These are phyloP conservation scores for Drosophila rellima DNA, from an alignment of 2,888 invertebrate species.

Conservation along the genomic window DNA sequence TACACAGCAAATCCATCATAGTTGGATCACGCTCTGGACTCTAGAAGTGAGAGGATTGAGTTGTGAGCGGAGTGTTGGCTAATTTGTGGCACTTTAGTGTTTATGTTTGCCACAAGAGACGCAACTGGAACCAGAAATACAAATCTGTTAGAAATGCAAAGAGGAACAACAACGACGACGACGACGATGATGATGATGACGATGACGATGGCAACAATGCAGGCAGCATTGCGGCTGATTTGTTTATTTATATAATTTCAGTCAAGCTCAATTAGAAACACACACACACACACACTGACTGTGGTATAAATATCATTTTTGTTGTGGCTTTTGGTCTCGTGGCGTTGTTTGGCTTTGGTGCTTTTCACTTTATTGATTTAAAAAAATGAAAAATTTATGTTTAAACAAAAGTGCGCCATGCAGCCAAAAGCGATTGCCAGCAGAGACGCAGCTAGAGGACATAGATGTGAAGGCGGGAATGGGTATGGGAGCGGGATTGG, in stretches of 20 bases:
- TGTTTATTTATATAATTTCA: slow-evolving; percentile 79
- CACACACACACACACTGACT: slow-evolving; percentile 24
- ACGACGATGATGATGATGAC: slow-evolving; percentile 31
- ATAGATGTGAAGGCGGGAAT: not conserved
- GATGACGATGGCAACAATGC: slow-evolving; percentile 45
- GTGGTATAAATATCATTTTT: slow-evolving; percentile 64
- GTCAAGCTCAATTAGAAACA: slow-evolving; percentile 78
- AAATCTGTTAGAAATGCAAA: slow-evolving; percentile 47
- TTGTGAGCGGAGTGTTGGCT: slow-evolving; percentile 62
- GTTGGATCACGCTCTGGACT: slow-evolving; percentile 52
- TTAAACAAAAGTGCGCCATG: slow-evolving; percentile 75
- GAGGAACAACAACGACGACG: slow-evolving; percentile 7
- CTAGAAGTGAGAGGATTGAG: slow-evolving; percentile 5
- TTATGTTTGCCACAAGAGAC: slow-evolving; percentile 66
- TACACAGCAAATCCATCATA: slow-evolving; percentile 68
- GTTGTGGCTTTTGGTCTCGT: slow-evolving; percentile 65
- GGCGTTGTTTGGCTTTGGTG: slow-evolving; percentile 69
- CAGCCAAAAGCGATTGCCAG: slow-evolving; percentile 54
- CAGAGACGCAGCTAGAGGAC: slow-evolving; percentile 22
- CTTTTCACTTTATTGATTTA: slow-evolving; percentile 78
- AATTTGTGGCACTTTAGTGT: slow-evolving; percentile 68
- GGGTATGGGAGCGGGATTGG: not conserved
- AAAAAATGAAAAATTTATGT: slow-evolving; percentile 82
- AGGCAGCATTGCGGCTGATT: slow-evolving; percentile 45
- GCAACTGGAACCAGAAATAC: slow-evolving; percentile 33